Base-by-base conservation (phyloP, 1,140 invertebrate genomes). In the Steinernema feltiae region DNA sequence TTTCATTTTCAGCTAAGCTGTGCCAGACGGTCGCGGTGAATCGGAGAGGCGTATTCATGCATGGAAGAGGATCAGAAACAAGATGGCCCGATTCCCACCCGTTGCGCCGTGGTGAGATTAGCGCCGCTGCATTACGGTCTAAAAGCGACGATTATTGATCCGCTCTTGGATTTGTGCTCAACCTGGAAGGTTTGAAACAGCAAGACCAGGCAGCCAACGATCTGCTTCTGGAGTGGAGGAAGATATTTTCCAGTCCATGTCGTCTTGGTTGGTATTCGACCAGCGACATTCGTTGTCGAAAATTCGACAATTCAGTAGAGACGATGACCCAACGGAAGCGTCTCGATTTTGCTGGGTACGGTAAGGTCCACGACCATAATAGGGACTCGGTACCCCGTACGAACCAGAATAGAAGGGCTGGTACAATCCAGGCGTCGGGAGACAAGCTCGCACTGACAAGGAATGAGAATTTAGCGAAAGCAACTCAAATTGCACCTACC, bases 221-320 rank as follows among this genome's bases (percentile, higher is more conserved):
- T 81, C 71, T 1, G 76, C 78, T 71, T 78, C 46, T 0, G 78
- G 78, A 7, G 72, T 31, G 30, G 48, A 48, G 18, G 32, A 70
- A 7, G 73, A 29, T 1, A 76, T 70, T 0, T 69, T 71, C 78
- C 78, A 79, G 46, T 79, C 75, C n/a, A 79, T 27, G 24, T 76
- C 78, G 2, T 79, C 78, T 24, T 79, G 71, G 32, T 79, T 75
- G 15, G 78, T 79, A 31, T 79, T 79, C 2, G 71, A 73, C 78
- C 78, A 79, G 18, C 71, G 63, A 30, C 78, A 79, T 24, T 72
- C 69, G 27, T 69, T 41, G 31, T 77, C 71, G 53, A 76, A 78
- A 30, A 70, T 48, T 7, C 32, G 78, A 32, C 76, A 76, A 46
- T 79, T 79, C 71, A 79, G 46, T 7, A 73, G 35, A 18, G 69